These are phyloP conservation scores for Apocrypta bakeri DNA, from an alignment of 1,140 invertebrate species.

Conservation along the genomic window DNA sequence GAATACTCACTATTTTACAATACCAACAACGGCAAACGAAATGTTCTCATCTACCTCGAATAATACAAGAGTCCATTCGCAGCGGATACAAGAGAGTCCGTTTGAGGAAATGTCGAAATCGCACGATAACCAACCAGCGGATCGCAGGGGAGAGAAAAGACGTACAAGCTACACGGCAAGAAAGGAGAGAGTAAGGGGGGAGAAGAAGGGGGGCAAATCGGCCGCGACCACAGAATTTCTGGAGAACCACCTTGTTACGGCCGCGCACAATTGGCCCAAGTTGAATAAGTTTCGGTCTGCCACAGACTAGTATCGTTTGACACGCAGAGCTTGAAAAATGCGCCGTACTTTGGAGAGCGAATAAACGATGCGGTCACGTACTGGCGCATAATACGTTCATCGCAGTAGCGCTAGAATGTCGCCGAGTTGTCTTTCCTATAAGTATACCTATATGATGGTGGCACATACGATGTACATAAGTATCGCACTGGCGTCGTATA, in stretches of 20 bases:
- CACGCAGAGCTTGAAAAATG: slow-evolving; percentile 26
- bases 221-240: slow-evolving; percentile 39
- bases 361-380: slow-evolving; percentile 40
- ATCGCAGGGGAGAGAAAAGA: not conserved
- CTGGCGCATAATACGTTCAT: too few species aligned
- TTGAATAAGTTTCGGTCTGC: slow-evolving; percentile 36
- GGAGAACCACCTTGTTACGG: slow-evolving; percentile 37
- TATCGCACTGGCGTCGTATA: too few species aligned
- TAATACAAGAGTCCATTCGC: not conserved
- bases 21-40: not conserved
- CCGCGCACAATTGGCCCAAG: slow-evolving; percentile 23
- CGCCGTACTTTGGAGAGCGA: slow-evolving; percentile 55
- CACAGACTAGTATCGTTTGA: slow-evolving; percentile 36
- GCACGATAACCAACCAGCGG: not conserved
- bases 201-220: not conserved
- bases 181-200: too few species aligned
- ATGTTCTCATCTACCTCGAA: not conserved
- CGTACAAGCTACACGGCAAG: not conserved
- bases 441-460: too few species aligned
- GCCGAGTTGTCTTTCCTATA: not conserved
- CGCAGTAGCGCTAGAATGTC: not conserved
- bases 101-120: not conserved
- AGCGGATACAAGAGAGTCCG: not conserved
- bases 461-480: too few species aligned
- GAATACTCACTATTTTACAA: too few species aligned